Conservation (phyloP, 35 echinoderm and acorn worm species). For the Diadema setosum region DNA sequence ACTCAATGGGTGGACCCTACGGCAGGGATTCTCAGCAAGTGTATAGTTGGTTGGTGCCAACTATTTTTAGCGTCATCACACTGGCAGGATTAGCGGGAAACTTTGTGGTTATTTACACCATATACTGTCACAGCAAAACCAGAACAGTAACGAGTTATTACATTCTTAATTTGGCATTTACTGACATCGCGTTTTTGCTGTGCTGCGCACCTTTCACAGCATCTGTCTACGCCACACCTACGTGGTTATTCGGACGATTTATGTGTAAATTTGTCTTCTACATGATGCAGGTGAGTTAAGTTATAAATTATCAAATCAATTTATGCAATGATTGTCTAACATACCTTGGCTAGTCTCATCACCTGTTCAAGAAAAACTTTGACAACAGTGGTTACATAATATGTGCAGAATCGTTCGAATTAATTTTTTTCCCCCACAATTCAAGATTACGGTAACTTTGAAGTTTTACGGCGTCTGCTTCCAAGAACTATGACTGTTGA, state of each 20-base stretch:
- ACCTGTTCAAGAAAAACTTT: no score
- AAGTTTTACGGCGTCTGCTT: no score
- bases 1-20: neutral
- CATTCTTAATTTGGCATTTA: slow-evolving; percentile 69
- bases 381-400: no score
- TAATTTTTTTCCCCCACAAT: no score
- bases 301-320: no score
- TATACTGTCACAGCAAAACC: slow-evolving; percentile 53
- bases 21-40: neutral
- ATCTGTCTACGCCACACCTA: slow-evolving; percentile 12
- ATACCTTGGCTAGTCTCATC: no score
- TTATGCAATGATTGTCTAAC: no score
- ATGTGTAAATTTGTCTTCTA: slow-evolving; percentile 69
- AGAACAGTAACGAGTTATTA: slow-evolving; percentile 78
- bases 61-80: slow-evolving; percentile 41
- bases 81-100: slow-evolving; percentile 50
- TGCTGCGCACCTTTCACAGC: slow-evolving; percentile 68
- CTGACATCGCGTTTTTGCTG: slow-evolving; percentile 62
- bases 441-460: no score
- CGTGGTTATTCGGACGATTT: slow-evolving; percentile 55
- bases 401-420: no score
- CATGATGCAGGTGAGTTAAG: slow-evolving; percentile 83
- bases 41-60: slow-evolving; percentile 54
- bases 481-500: no score
- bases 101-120: slow-evolving; percentile 57